Conservation (phyloP, 2,113 vertebrate genomes). For the Cyphomyrus discorhynchus region DNA sequence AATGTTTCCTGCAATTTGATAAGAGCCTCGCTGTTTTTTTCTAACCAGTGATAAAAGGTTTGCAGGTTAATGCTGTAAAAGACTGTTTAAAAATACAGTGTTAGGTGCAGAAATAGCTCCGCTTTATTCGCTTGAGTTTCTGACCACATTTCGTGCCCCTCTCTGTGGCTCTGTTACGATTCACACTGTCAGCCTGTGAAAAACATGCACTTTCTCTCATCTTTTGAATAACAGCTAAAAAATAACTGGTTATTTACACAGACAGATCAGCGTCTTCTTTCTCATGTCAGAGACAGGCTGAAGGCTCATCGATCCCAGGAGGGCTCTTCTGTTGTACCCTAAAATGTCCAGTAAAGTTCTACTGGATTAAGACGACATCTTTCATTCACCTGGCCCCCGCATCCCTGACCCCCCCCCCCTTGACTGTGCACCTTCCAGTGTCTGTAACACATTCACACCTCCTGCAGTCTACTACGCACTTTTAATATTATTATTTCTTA, state of each 20-base stretch:
- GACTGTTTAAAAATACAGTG: neutral
- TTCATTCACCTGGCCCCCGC: neutral
- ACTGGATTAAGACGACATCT: neutral
- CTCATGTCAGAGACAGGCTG: neutral
- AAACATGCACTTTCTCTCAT: neutral
- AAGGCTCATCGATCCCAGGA: neutral
- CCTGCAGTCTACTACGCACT: neutral
- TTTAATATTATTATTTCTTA: neutral
- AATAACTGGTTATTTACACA: neutral
- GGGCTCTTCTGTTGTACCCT: neutral
- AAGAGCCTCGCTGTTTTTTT: neutral
- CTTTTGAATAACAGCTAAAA: neutral
- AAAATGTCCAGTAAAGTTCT: neutral
- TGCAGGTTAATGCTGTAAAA: conserved; percentile 1
- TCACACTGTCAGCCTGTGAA: neutral
- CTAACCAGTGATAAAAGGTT: neutral
- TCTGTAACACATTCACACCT: neutral
- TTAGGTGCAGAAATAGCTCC: neutral
- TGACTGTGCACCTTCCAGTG: neutral
- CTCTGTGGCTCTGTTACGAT: neutral
- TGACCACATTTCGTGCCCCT: neutral
- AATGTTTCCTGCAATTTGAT: conserved; percentile 4
- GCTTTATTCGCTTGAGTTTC: neutral
- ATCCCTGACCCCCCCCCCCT: neutral
- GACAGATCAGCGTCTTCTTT: neutral